Percentiles rank a stretch among this genome's conserved stretches.
These are phyloP conservation scores for Gerris lacustris DNA, from an alignment of 2,888 invertebrate species.

Conservation along the genomic window DNA sequence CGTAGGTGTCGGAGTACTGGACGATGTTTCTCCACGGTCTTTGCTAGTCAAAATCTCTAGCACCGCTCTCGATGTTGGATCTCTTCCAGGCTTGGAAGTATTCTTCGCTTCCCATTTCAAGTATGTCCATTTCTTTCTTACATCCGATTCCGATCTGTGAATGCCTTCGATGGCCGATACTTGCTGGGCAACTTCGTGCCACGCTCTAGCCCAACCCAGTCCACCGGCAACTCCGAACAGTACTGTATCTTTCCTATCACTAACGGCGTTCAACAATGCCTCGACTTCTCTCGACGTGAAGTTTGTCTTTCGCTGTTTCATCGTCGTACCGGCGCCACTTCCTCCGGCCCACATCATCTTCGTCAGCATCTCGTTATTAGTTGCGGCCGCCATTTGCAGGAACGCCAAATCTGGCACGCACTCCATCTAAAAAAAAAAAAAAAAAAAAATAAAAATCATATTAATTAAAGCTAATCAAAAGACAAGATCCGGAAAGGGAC, in stretches of 20 bases:
- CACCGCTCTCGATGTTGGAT: conserved; percentile 32
- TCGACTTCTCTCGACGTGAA: conserved; percentile 33
- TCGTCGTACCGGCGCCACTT: conserved; percentile 20
- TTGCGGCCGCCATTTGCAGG: conserved; percentile 27
- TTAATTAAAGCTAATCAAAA: no score
- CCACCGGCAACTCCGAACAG: conserved; percentile 33
- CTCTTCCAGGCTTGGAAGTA: conserved; percentile 32
- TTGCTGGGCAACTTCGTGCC: conserved; percentile 32
- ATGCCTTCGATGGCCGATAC: conserved; percentile 32
- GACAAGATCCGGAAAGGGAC: no score
- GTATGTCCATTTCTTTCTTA: conserved; percentile 33
- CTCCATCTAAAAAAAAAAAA: conserved; percentile 19
- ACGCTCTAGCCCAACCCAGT: conserved; percentile 32
- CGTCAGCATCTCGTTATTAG: conserved; percentile 24
- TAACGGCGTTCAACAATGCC: conserved; percentile 30
- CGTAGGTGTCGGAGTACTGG: background rate
- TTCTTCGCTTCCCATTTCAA: conserved; percentile 34
- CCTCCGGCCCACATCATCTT: conserved; percentile 25
- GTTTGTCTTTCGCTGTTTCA: conserved; percentile 32
- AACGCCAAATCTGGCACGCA: conserved; percentile 27
- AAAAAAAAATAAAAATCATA: background rate
- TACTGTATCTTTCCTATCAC: conserved; percentile 31
- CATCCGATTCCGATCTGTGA: conserved; percentile 31
- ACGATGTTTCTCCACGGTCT: conserved; percentile 20
- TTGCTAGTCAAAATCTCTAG: conserved; percentile 31